Base-by-base conservation (phyloP, 1,140 invertebrate genomes). In the Pararge aegeria region DNA sequence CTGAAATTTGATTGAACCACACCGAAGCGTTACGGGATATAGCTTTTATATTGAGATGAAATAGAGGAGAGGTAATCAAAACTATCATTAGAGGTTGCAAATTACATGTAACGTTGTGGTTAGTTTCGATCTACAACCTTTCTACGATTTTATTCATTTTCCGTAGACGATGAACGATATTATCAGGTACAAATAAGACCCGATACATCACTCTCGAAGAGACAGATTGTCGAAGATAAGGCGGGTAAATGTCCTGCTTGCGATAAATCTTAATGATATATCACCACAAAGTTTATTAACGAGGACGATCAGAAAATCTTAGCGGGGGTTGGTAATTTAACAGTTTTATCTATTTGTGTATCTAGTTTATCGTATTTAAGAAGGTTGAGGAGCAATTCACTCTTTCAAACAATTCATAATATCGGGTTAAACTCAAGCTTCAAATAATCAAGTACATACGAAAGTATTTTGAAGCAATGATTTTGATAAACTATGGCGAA, bases 201-300 rank as follows among this genome's bases (percentile, higher is more conserved):
- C 44, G 37, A 58, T 58, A 58, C 38, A 58, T 58, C 56, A 58
- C 48, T 38, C 48, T 58, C 37, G n/a, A 20, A 56, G 20, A 37
- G 49, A 38, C 37, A 52, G 56, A 58, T 51, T 24, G 10, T 58
- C 27, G 37, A 27, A 51, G 56, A 58, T 58, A 58, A 48, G 13
- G 48, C 38, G 38, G 42, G 38, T 63, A 38, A 54, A 53, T 57
- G 61, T 57, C 55, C 46, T 50, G 21, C 49, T 29, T 13, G 40
- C 18, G 40, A 64, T 64, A 64, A 56, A 64, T 64, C 61, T 54
- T 53, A 64, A 57, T 57, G 61, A 64, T 53, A 38, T 40, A 62
- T 52, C 55, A 52, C 37, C 40, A 42, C 37, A 50, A 52, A 58
- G 56, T 58, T 58, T 52, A 58, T 51, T 58, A 58, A 58, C 34